These are phyloP conservation scores for Apotomis betuletana DNA, from an alignment of 2,888 invertebrate species.

Conservation along the genomic window DNA sequence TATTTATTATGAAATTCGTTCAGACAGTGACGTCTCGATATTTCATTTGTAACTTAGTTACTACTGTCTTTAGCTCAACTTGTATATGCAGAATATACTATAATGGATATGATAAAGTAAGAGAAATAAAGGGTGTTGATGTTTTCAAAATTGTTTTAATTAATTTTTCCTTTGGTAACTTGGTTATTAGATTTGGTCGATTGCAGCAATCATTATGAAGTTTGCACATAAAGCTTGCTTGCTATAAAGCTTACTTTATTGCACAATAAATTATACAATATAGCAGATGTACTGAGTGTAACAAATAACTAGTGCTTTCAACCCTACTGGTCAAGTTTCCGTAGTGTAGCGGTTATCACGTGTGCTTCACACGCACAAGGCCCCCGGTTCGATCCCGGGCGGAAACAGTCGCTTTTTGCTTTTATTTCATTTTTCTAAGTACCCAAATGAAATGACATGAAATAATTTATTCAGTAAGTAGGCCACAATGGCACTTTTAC, in stretches of 20 bases:
- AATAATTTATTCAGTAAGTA: too few species aligned
- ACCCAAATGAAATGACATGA: too few species aligned
- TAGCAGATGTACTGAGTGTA: too few species aligned
- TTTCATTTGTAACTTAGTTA: constrained; percentile 39
- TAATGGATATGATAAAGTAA: constrained; percentile 29
- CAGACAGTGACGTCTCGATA: neutral
- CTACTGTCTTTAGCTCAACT: constrained; percentile 70
- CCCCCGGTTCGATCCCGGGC: constrained; percentile 89
- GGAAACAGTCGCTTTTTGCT: constrained; percentile 74
- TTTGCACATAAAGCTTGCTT: too few species aligned
- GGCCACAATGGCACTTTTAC: too few species aligned
- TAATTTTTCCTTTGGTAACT: neutral
- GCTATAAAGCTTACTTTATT: too few species aligned
- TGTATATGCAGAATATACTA: constrained; percentile 53
- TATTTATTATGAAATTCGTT: too few species aligned
- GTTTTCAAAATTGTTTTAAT: constrained; percentile 37
- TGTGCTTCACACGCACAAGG: constrained; percentile 91
- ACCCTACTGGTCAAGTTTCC: constrained; percentile 73
- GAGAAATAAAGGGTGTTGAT: constrained; percentile 42
- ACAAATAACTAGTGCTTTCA: too few species aligned
- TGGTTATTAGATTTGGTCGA: too few species aligned
- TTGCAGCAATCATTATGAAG: too few species aligned
- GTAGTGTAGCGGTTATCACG: constrained; percentile 92
- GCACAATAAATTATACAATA: too few species aligned
- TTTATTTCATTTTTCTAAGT: neutral